Percentiles rank a stretch among this genome's conserved stretches.
These are phyloP conservation scores for Catamblyrhynchus diadema DNA, from an alignment of 2,797 vertebrate genomes.

Conservation along the genomic window DNA sequence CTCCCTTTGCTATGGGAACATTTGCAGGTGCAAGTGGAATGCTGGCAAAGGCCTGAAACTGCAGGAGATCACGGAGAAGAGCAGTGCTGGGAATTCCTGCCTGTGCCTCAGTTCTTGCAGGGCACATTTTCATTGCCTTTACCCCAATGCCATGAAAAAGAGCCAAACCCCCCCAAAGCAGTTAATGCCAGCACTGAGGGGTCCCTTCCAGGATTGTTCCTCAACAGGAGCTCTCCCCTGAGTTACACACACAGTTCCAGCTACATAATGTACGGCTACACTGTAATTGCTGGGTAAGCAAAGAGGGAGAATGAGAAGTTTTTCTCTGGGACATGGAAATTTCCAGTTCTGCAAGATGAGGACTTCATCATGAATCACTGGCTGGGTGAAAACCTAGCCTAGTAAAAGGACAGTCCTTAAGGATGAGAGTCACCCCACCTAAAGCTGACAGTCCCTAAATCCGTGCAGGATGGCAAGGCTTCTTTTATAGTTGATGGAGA, in stretches of 20 bases:
- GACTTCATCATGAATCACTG: background rate
- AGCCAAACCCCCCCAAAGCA: background rate
- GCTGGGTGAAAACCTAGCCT: background rate
- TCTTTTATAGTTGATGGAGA: background rate
- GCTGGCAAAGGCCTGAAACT: background rate
- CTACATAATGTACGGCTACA: background rate
- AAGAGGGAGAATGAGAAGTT: background rate
- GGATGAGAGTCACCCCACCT: background rate
- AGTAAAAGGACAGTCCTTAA: background rate
- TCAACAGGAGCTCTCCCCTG: background rate
- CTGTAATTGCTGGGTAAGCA: background rate
- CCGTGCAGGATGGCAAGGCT: background rate
- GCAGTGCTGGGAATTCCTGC: background rate
- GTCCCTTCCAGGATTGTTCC: background rate
- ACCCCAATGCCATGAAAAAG: background rate
- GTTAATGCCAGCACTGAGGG: background rate
- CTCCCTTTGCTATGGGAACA: background rate
- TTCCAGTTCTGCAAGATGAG: background rate
- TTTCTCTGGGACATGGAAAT: background rate
- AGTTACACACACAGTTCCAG: background rate
- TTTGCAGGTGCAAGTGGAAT: background rate
- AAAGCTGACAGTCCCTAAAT: background rate
- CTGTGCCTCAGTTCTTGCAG: background rate
- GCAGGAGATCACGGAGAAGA: rapidly evolving
- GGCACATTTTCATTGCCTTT: background rate